A percentile compares a stretch with the other conserved stretches of the same genome.
phyloP scores from a whole-genome alignment of 2,797 vertebrate species.

The Leptodactylus fallax region DNA sequence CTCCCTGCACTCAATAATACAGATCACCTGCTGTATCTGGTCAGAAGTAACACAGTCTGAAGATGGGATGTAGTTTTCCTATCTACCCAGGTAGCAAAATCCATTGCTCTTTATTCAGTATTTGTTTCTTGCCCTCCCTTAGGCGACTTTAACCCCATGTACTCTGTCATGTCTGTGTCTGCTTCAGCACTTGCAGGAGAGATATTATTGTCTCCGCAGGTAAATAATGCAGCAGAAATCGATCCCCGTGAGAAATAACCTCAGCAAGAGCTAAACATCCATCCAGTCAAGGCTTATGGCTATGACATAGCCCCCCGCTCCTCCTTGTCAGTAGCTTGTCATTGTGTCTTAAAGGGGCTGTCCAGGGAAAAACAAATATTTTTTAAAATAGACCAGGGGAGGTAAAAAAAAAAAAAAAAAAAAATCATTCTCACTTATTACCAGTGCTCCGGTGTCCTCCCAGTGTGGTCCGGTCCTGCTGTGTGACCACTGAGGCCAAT shows the following conservation, averaged over 20 bases:
- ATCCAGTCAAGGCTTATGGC: neutral
- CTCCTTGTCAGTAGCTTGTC: no score
- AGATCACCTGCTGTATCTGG: neutral
- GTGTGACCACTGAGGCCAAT: no score
- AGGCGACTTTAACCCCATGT: neutral
- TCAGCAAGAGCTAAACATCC: slow-evolving; percentile 8
- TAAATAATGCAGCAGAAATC: slow-evolving; percentile 14
- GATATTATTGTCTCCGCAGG: neutral
- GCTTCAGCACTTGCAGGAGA: neutral
- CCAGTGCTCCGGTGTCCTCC: no score
- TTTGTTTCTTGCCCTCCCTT: neutral
- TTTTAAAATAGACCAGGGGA: no score
- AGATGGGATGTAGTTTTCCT: neutral
- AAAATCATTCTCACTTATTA: no score
- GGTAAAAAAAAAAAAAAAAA: no score
- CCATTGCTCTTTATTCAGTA: neutral
- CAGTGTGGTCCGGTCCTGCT: no score
- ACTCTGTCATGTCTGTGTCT: neutral
- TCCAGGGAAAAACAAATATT: no score
- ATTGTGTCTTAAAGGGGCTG: no score
- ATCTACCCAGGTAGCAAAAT: neutral
- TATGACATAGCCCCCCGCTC: neutral
- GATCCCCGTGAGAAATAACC: slow-evolving; percentile 25
- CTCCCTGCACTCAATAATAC: neutral
- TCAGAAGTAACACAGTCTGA: neutral